Conservation (phyloP, 92 coral and sea anemone species). For the Montipora capitata region DNA sequence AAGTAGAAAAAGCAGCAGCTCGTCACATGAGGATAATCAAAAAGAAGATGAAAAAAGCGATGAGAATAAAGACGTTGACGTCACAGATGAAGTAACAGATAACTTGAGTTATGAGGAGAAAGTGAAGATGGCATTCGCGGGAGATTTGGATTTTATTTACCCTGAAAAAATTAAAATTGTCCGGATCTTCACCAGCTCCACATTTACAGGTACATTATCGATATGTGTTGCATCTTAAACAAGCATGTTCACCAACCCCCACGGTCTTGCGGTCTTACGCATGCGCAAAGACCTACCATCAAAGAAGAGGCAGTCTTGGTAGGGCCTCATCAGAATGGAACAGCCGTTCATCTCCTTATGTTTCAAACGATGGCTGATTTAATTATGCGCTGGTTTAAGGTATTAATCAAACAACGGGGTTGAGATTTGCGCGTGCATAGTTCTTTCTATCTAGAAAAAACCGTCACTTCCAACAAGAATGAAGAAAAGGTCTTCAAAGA, state of each 20-base stretch:
- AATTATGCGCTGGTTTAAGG: too few relatives aligned
- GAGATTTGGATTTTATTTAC: constrained; percentile 72
- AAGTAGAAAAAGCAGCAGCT: constrained; percentile 26
- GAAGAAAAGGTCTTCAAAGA: background rate
- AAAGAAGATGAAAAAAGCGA: background rate
- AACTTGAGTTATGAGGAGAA: constrained; percentile 50
- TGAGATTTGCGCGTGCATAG: too few relatives aligned
- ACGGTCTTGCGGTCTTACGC: too few relatives aligned
- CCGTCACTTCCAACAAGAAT: too few relatives aligned
- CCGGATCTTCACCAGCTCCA: constrained; percentile 92
- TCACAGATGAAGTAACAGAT: background rate
- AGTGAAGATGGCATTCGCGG: constrained; percentile 69
- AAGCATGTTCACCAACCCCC: background rate
- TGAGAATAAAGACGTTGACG: background rate
- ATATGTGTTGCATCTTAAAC: background rate
- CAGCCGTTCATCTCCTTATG: too few relatives aligned
- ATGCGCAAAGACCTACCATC: too few relatives aligned
- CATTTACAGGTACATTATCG: constrained; percentile 81
- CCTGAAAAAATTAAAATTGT: constrained; percentile 87
- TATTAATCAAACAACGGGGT: too few relatives aligned
- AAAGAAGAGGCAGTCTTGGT: too few relatives aligned
- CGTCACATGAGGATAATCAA: constrained; percentile 19
- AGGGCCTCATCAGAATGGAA: too few relatives aligned
- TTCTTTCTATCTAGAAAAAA: too few relatives aligned
- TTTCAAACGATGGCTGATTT: too few relatives aligned